These are phyloP conservation scores for Dicranocentrus wangi DNA, from an alignment of 2,888 invertebrate species.

Conservation along the genomic window DNA sequence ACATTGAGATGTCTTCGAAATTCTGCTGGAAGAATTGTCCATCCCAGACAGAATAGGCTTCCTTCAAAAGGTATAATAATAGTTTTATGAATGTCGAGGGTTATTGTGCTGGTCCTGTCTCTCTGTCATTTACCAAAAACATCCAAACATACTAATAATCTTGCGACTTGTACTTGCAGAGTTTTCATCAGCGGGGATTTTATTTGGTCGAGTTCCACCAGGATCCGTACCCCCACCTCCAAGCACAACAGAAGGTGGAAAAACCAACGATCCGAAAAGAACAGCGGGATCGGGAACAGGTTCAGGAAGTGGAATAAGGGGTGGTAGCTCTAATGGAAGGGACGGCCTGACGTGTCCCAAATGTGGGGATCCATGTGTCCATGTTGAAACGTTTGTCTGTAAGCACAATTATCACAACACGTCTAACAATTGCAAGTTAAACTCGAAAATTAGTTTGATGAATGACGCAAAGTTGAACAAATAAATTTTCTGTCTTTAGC, in stretches of 20 bases:
- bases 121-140: too few relatives aligned
- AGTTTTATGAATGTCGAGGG: too few relatives aligned
- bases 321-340: conserved; percentile 75
- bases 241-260: conserved; percentile 60
- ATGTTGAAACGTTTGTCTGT: conserved; percentile 97
- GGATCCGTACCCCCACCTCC: conserved; percentile 68
- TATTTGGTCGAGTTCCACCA: conserved; percentile 68
- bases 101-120: too few relatives aligned
- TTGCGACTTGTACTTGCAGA: conserved; percentile 22
- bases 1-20: conserved; percentile 66
- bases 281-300: conserved; percentile 39
- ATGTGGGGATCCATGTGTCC: conserved; percentile 97
- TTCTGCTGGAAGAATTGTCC: conserved; percentile 65
- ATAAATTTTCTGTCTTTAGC: conserved; percentile 75
- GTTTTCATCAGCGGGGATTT: conserved; percentile 61
- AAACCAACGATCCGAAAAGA: conserved; percentile 58
- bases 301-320: conserved; percentile 62
- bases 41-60: conserved; percentile 54
- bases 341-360: conserved; percentile 90
- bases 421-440: too few relatives aligned
- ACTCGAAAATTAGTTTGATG: too few relatives aligned
- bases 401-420: too few relatives aligned
- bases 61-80: conserved; percentile 53
- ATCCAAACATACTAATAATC: too few relatives aligned
- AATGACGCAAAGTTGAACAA: too few relatives aligned